Percentiles rank a stretch among this genome's conserved stretches.
Conservation (phyloP, 2,113 vertebrate species). For the Mionectes macconnelli region DNA sequence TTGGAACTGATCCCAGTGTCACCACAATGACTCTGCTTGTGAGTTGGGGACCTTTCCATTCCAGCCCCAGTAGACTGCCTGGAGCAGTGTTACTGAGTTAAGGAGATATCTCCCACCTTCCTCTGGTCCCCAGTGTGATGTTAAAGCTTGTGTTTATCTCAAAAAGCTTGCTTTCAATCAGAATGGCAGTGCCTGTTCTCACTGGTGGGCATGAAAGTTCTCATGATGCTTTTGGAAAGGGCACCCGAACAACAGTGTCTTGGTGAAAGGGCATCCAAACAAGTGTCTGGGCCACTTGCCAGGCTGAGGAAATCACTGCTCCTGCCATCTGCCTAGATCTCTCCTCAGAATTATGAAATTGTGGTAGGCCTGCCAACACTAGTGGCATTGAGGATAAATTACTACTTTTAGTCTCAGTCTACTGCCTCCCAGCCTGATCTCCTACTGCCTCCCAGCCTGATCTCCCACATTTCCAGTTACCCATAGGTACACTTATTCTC, state of each 20-base stretch:
- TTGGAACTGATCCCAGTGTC: neutral
- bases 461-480: neutral
- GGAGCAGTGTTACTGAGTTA: neutral
- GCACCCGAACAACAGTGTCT: neutral
- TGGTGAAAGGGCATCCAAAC: neutral
- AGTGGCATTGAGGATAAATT: neutral
- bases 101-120: neutral
- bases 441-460: neutral
- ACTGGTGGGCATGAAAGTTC: neutral
- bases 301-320: neutral
- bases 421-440: neutral
- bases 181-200: neutral
- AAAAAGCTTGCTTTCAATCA: neutral
- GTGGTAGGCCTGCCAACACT: neutral
- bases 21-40: neutral
- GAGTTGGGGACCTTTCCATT: neutral
- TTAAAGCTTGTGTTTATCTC: neutral
- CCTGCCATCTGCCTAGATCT: neutral
- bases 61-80: neutral
- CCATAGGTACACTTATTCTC: accelerated
- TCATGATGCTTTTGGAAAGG: neutral
- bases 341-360: neutral
- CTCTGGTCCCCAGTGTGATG: neutral
- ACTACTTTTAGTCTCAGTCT: neutral
- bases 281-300: neutral